Percentiles rank a stretch among this genome's conserved stretches.
phyloP scores from a whole-genome alignment of 92 coral and sea anemone genomes.

The Parazoanthus darwini region DNA sequence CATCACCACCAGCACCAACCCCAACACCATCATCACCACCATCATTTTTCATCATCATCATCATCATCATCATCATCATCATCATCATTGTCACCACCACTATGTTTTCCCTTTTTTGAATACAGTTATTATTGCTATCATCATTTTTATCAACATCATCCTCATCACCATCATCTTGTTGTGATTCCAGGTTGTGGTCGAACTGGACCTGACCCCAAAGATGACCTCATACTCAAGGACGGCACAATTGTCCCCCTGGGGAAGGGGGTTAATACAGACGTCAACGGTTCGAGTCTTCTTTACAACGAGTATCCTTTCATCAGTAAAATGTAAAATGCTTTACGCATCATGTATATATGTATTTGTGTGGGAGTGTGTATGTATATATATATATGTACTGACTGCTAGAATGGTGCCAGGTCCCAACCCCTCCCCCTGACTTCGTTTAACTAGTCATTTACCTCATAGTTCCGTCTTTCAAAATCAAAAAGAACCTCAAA shows the following conservation, averaged over 20 bases:
- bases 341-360: neutral
- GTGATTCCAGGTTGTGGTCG: slow-evolving; percentile 75
- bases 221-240: slow-evolving; percentile 58
- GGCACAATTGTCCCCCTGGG: slow-evolving; percentile 93
- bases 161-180: neutral
- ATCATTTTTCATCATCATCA: neutral
- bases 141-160: neutral
- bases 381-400: no score
- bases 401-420: no score
- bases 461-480: no score
- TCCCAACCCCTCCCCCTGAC: no score
- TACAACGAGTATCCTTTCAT: slow-evolving; percentile 98
- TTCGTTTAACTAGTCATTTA: no score
- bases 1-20: neutral
- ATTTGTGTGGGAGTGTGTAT: no score
- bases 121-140: neutral
- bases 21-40: no score
- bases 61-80: neutral
- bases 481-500: no score
- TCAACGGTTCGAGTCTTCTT: slow-evolving; percentile 62
- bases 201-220: slow-evolving; percentile 85
- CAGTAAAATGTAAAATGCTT: neutral
- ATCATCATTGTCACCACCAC: neutral
- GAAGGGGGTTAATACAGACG: slow-evolving; percentile 59
- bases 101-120: neutral